Conservation (phyloP, 2,797 vertebrate species). For the Muraenolepis orangiensis region DNA sequence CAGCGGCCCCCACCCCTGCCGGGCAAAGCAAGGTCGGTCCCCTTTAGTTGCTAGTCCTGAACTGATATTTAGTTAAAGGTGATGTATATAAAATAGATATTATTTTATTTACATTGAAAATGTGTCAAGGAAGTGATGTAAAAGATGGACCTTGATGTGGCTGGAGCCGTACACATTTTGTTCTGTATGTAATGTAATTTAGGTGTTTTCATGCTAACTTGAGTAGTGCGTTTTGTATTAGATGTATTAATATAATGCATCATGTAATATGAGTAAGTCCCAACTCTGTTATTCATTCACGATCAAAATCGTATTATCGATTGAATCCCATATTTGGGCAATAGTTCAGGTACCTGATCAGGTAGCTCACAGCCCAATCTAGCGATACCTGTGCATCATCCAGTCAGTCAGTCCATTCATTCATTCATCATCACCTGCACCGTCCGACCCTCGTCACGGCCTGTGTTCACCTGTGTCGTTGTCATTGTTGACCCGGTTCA, state of each 20-base stretch:
- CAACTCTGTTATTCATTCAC: neutral
- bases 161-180: too few species aligned
- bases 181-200: too few species aligned
- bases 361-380: neutral
- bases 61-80: neutral
- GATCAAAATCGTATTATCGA: neutral
- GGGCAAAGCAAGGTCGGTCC: constrained; percentile 84
- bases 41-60: neutral
- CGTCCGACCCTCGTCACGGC: neutral
- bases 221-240: too few species aligned
- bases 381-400: neutral
- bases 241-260: too few species aligned
- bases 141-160: too few species aligned
- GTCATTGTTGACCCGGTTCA: constrained; percentile 40
- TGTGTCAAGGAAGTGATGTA: neutral
- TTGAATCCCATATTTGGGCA: neutral
- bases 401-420: neutral
- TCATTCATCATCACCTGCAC: too few species aligned
- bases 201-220: too few species aligned
- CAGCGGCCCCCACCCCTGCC: constrained; percentile 51
- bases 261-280: neutral
- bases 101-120: neutral
- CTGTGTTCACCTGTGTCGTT: constrained; percentile 20
- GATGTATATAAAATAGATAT: too few species aligned
- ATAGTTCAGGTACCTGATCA: too few species aligned